Conservation (phyloP, 1,140 invertebrate species). For the Drosophila busckii region DNA sequence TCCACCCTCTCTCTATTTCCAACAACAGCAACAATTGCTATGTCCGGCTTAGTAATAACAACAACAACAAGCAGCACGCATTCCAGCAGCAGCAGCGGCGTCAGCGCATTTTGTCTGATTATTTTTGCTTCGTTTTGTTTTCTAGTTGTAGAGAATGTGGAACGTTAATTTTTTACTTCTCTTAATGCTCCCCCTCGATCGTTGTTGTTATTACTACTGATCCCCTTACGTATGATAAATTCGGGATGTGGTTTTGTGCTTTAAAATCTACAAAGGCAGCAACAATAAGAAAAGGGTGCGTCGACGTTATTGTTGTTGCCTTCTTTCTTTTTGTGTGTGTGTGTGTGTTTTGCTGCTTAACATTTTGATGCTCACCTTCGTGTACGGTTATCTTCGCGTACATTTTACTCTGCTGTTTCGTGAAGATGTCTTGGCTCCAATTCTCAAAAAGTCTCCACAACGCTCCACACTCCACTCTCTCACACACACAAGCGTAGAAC, state of each 20-base stretch:
- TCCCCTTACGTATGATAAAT: slow-evolving; percentile 38
- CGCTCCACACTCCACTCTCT: slow-evolving; percentile 26
- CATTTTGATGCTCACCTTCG: slow-evolving; percentile 70
- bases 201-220: slow-evolving; percentile 14
- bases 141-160: slow-evolving; percentile 30
- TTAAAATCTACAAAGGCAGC: slow-evolving; percentile 36
- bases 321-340: slow-evolving; percentile 43
- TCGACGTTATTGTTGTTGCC: slow-evolving; percentile 46
- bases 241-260: slow-evolving; percentile 71
- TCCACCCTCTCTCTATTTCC: slow-evolving; percentile 15
- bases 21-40: slow-evolving; percentile 45
- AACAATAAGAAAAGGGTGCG: slow-evolving; percentile 69
- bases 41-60: slow-evolving; percentile 61
- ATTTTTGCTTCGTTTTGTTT: slow-evolving; percentile 14
- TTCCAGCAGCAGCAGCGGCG: slow-evolving; percentile 44
- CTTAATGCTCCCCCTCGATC: slow-evolving; percentile 14
- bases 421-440: slow-evolving; percentile 43
- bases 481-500: slow-evolving; percentile 31
- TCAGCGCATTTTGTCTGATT: slow-evolving; percentile 34
- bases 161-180: slow-evolving; percentile 35
- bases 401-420: slow-evolving; percentile 60
- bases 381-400: slow-evolving; percentile 59
- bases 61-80: slow-evolving; percentile 24
- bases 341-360: slow-evolving; percentile 55
- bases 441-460: slow-evolving; percentile 35